Evolutionary conservation across 2,888 invertebrate genomes (phyloP).

Genomic region (Synergus gifuensis): DNA sequence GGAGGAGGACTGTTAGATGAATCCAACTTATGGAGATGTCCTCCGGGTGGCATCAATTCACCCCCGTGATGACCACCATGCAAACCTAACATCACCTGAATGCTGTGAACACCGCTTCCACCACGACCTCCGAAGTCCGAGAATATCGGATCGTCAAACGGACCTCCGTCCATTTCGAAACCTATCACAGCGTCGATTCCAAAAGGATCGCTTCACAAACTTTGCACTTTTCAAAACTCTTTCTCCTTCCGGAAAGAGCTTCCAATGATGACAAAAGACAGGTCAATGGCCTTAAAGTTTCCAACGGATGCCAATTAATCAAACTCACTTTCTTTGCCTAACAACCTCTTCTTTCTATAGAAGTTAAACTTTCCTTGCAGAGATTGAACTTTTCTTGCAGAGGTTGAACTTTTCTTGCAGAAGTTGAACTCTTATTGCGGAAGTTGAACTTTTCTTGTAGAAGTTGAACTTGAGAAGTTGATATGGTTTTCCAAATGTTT

Average conservation of each 20-base stretch:
- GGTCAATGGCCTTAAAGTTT: no score
- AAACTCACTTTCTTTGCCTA: no score
- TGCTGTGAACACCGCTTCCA: conserved; percentile 81
- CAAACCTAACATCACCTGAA: conserved; percentile 85
- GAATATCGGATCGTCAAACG: conserved; percentile 89
- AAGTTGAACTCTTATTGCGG: no score
- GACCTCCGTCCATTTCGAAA: conserved; percentile 83
- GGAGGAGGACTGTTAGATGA: conserved; percentile 78
- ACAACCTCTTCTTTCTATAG: no score
- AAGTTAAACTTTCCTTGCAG: no score
- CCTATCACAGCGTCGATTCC: not conserved
- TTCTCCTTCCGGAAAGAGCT: not conserved
- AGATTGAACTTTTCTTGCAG: no score
- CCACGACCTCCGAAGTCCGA: conserved; percentile 84
- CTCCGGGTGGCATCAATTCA: conserved; percentile 72
- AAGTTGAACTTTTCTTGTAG: no score
- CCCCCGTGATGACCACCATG: conserved; percentile 77
- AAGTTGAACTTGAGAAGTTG: not conserved
- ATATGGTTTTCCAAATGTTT: not conserved
- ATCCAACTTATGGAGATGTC: conserved; percentile 77
- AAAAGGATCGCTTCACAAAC: not conserved
- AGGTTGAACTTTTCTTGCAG: no score
- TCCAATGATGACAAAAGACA: not conserved
- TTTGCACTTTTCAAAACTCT: not conserved
- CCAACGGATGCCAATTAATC: no score